Conservation (phyloP, 2,113 vertebrate genomes). For the Antechinus stuartii region DNA sequence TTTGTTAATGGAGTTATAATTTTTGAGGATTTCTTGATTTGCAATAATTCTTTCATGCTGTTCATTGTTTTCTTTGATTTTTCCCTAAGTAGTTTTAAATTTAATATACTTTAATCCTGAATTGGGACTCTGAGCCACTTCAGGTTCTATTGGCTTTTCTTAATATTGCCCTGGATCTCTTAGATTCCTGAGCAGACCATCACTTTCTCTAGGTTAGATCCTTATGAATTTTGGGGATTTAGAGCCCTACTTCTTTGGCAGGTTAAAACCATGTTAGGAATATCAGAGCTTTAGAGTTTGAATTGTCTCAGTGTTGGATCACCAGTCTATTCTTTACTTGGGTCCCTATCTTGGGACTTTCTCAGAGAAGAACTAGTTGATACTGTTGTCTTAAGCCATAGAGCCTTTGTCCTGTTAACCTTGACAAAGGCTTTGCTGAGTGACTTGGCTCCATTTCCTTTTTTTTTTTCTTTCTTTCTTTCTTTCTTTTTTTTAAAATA, state of each 20-base stretch:
- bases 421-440: not conserved
- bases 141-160: not conserved
- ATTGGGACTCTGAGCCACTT: not conserved
- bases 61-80: not conserved
- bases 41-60: not conserved
- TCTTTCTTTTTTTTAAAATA: too few species aligned
- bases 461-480: too few species aligned
- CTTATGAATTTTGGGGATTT: not conserved
- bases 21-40: not conserved
- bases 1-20: not conserved
- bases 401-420: not conserved
- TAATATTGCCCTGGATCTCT: not conserved
- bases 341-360: not conserved
- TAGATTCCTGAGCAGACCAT: not conserved
- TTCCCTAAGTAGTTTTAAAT: not conserved
- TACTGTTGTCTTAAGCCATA: not conserved
- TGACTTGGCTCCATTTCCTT: too few species aligned
- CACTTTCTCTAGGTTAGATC: not conserved
- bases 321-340: not conserved
- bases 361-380: not conserved
- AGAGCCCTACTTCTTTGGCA: not conserved
- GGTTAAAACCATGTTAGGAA: not conserved
- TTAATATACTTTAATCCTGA: not conserved
- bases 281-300: not conserved
- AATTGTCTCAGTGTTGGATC: not conserved